These are phyloP conservation scores for Rallus limicola DNA, from an alignment of 2,113 vertebrate species.

Conservation along the genomic window DNA sequence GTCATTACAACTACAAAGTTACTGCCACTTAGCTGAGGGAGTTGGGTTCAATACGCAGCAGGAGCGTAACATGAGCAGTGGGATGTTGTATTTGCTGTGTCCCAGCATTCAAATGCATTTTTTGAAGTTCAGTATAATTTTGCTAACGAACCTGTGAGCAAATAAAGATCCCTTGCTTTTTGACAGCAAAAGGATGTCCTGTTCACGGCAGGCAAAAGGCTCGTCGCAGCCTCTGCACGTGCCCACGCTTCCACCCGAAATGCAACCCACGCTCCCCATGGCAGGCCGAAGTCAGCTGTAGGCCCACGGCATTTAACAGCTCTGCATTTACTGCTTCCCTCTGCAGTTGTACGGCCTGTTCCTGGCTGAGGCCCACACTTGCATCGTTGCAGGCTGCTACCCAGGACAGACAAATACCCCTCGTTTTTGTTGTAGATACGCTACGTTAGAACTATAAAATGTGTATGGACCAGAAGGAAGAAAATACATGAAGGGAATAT, in stretches of 20 bases:
- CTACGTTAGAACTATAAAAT: not conserved
- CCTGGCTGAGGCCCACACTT: not conserved
- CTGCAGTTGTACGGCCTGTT: not conserved
- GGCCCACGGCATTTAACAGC: not conserved
- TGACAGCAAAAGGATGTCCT: not conserved
- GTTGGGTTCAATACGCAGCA: not conserved
- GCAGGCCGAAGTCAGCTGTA: not conserved
- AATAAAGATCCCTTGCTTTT: not conserved
- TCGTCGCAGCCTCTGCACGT: not conserved
- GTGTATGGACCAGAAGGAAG: not conserved
- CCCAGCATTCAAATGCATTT: not conserved
- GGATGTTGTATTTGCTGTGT: not conserved
- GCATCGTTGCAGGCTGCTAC: not conserved
- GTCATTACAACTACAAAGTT: not conserved
- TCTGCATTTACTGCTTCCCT: not conserved
- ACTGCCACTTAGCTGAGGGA: not conserved
- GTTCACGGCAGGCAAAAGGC: not conserved
- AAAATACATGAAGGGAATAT: not conserved
- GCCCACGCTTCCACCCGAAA: not conserved
- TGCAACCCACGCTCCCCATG: rapidly evolving
- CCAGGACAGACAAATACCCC: not conserved
- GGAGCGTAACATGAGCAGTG: not conserved
- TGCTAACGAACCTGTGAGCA: not conserved
- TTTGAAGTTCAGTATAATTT: not conserved
- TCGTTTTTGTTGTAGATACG: rapidly evolving